Base-by-base conservation (phyloP, 2,888 invertebrate species). In the Branchellion lobata region DNA sequence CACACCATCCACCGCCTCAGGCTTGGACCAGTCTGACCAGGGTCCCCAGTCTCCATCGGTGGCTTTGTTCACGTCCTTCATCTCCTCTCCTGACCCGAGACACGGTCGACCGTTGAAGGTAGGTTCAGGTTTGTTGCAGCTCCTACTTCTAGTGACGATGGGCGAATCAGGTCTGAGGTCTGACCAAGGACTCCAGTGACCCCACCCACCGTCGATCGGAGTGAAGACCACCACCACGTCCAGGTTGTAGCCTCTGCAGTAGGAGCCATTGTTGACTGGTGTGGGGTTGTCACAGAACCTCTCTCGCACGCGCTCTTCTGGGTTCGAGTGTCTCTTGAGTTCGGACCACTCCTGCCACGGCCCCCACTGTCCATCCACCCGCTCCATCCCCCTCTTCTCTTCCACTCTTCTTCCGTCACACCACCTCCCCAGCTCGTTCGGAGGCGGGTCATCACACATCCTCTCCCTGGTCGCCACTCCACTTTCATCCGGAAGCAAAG, bases 141-240 rank as follows among this genome's bases (percentile, higher is more conserved):
- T 53, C 34, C 79, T 72, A 3, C 73, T 74, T 76, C 74, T 51
- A 8, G 68, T 78, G 1, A 77, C 51, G 27, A 75, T 61, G 1
- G 36, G 65, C 29, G 77, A 57, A 31, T 69, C 74, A 40, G 69
- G n/a, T 77, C 34, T 36, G 11, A 57, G n/a, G 65, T 77, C 33
- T 1, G 79, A 61, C 82, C 81, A 82, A 31, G 68, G 68, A 33
- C 36, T 24, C 82, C 81, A 82, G 34, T 36, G 47, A 31, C 47
- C 51, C 82, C 80, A 82, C 40, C 78, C 81, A 31, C 81, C 81
- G 69, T 81, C 81, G 47, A 82, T 81, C 2, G 81, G 73, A 73
- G 61, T 1, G 40, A 65, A 77, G 8, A 65, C 33, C 34, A 29
- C 31, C 33, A 34, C 34, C 31, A 21, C 24, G 27, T 77, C 77